Conservation (phyloP, 2,888 invertebrate species). For the Yponomeuta malinellus region DNA sequence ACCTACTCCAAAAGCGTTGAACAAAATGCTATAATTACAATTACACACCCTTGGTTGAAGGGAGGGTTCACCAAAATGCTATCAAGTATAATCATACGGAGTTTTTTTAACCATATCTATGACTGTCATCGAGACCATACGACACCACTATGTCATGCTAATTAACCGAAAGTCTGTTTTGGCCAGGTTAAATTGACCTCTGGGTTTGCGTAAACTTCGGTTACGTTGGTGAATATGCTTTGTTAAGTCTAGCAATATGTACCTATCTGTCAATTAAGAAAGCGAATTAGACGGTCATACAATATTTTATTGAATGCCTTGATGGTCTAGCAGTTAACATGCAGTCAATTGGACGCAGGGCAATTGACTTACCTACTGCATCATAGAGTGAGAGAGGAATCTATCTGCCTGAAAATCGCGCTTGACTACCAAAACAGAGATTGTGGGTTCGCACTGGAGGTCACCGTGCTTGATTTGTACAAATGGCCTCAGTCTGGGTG, state of each 20-base stretch:
- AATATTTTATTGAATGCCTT: background rate
- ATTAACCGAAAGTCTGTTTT: slow-evolving; percentile 31
- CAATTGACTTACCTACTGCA: too few relatives aligned
- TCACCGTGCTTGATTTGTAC: too few relatives aligned
- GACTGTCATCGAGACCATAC: slow-evolving; percentile 26
- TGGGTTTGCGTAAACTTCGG: background rate
- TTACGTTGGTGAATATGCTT: background rate
- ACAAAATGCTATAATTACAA: slow-evolving; percentile 6
- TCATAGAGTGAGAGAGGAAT: too few relatives aligned
- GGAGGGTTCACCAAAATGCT: slow-evolving; percentile 4
- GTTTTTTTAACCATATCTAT: slow-evolving; percentile 8
- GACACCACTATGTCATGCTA: slow-evolving; percentile 43
- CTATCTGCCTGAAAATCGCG: too few relatives aligned
- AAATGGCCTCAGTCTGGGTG: too few relatives aligned
- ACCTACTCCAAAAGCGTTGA: background rate
- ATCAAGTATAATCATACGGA: slow-evolving; percentile 4
- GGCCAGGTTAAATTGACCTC: slow-evolving; percentile 6
- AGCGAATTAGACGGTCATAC: too few relatives aligned
- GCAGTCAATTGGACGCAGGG: too few relatives aligned
- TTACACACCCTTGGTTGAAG: background rate
- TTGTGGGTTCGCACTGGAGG: too few relatives aligned
- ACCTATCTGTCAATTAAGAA: too few relatives aligned
- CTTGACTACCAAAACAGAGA: too few relatives aligned
- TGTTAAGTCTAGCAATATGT: background rate
- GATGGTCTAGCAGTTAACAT: too few relatives aligned